These are phyloP conservation scores for Philotrypesis tridentata DNA, from an alignment of 1,140 invertebrate genomes.

Conservation along the genomic window DNA sequence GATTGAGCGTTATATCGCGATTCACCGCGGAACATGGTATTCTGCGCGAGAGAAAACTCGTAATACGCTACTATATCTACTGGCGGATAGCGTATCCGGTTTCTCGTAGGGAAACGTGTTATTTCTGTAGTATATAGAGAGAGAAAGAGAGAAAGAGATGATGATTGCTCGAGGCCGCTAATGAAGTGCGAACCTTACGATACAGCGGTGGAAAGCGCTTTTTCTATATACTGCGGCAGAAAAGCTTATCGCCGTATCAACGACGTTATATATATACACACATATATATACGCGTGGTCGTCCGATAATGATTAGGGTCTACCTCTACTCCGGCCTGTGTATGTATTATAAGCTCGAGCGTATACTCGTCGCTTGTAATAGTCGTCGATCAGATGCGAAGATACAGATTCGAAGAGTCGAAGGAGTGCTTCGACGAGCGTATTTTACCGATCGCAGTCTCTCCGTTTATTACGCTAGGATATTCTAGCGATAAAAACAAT, in stretches of 20 bases:
- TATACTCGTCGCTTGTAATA: neutral
- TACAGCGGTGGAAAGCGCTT: neutral
- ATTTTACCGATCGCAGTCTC: conserved; percentile 8
- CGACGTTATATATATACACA: too few species aligned
- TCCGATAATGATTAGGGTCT: conserved; percentile 16
- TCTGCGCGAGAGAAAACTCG: neutral
- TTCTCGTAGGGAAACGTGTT: neutral
- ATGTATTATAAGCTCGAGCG: neutral
- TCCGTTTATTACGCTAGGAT: too few species aligned
- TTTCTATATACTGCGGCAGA: neutral
- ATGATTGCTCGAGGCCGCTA: conserved; percentile 16
- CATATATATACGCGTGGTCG: conserved; percentile 29
- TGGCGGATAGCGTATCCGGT: neutral
- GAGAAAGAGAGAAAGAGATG: neutral
- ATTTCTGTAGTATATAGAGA: conserved; percentile 12
- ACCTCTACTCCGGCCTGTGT: neutral
- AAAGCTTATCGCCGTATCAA: conserved; percentile 9
- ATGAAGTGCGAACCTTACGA: conserved; percentile 35
- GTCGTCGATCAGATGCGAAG: neutral
- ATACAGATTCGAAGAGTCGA: neutral
- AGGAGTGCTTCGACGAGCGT: neutral
- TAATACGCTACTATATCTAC: neutral
- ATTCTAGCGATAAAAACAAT: too few species aligned
- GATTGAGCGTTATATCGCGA: neutral
- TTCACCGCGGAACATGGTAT: conserved; percentile 5